Conservation (phyloP, 2,113 vertebrate species). For the Apteryx owenii region DNA sequence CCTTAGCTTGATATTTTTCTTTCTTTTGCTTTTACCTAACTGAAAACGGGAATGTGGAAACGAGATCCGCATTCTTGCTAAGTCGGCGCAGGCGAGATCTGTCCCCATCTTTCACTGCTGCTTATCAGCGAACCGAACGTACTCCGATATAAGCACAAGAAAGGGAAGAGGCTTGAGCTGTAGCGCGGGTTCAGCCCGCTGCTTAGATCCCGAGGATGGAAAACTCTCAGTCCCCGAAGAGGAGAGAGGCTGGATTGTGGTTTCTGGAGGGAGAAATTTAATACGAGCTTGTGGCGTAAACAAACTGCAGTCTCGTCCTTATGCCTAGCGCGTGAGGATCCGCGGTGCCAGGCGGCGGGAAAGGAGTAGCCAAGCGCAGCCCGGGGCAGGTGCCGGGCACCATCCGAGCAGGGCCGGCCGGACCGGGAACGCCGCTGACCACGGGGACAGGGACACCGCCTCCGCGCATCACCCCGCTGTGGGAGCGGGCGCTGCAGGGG, state of each 20-base stretch:
- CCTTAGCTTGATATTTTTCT: background rate
- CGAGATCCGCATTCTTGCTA: background rate
- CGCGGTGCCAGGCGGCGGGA: background rate
- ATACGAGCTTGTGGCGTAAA: slow-evolving; percentile 26
- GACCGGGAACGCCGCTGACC: too few relatives aligned
- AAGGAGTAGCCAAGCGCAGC: background rate
- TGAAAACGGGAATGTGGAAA: background rate
- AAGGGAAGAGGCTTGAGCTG: slow-evolving; percentile 1
- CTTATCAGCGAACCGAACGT: background rate
- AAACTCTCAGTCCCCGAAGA: slow-evolving; percentile 31
- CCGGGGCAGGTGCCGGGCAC: background rate
- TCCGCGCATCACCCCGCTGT: too few relatives aligned
- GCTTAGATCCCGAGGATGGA: slow-evolving; percentile 41
- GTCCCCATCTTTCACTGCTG: background rate
- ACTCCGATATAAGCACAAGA: background rate
- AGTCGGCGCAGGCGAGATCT: background rate
- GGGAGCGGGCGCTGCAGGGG: background rate
- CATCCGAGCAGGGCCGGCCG: background rate
- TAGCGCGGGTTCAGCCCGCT: background rate
- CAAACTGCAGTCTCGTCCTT: slow-evolving; percentile 7
- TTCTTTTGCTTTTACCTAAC: background rate
- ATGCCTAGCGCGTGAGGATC: background rate
- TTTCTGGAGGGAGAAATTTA: slow-evolving; percentile 47
- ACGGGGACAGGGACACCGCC: too few relatives aligned
- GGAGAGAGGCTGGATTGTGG: slow-evolving; percentile 8